Evolutionary conservation across 2,888 invertebrate species (phyloP), one percentile per base, ranked within the genome.

Genomic region (Lochmaea capreae): DNA sequence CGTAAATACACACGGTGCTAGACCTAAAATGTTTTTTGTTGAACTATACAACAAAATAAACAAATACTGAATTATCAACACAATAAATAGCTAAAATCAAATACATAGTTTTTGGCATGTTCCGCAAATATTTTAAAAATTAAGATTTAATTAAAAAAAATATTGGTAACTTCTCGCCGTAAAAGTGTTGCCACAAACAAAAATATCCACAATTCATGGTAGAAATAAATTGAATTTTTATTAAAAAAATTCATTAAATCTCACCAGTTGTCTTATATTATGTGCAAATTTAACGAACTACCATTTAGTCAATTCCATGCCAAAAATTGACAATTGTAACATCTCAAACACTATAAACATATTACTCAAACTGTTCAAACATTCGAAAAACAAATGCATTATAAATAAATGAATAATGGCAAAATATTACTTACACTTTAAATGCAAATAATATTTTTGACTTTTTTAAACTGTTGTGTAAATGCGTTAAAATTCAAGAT

Each of bases 41-140:
- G 49, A 49, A 65, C 18, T 12, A 22, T 49, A 12, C 14, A 49
- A 65, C 46, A 65, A n/a, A n/a, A 65, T 65, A 65, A 65, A 49
- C 46, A 65, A 65, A 65, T 65, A 65, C 65, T 49, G 65, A 65
- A 22, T 65, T 49, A 33, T 65, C 42, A 49, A 49, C 10, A 22
- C 22, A 65, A 63, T 49, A 52, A 49, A 43, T 61, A 33, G 33
- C 26, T 42, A 43, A 18, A 63, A 18, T 63, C 14, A 63, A 63
- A 63, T 46, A 63, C 18, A 16, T 63, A 63, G 18, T 46, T 65
- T 49, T 46, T 46, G 49, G 65, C 49, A 65, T 43, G 46, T 26
- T 49, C 16, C 18, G 43, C 43, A 42, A 63, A 63, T 18, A 63
- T 16, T 63, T 63, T 42, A 43, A 63, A 43, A 63, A 49, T n/a